Conservation (phyloP, 2,113 vertebrate species). For the Oenanthe melanoleuca region DNA sequence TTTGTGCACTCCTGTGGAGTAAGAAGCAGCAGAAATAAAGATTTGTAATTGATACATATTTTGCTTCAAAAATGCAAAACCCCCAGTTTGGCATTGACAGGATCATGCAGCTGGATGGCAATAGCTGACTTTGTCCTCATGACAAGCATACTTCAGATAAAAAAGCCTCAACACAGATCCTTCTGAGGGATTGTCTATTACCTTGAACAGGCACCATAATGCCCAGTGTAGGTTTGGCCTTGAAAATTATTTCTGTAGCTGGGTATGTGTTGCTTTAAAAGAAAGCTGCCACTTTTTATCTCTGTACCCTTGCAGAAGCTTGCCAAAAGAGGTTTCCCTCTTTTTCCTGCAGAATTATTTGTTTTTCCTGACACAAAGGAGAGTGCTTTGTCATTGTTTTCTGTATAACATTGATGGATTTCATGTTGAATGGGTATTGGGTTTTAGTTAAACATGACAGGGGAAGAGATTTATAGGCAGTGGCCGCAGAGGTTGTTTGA, state of each 20-base stretch:
- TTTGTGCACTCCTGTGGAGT: neutral
- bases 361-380: slow-evolving; percentile 80
- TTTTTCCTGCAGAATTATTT: slow-evolving; percentile 74
- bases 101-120: neutral
- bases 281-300: neutral
- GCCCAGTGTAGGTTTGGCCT: neutral
- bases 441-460: slow-evolving; percentile 88
- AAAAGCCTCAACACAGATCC: slow-evolving; percentile 17
- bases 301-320: slow-evolving; percentile 46
- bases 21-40: neutral
- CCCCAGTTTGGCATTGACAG: neutral
- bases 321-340: slow-evolving; percentile 83
- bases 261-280: slow-evolving; percentile 31
- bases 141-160: neutral
- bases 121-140: neutral
- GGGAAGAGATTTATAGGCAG: slow-evolving; percentile 86
- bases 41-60: neutral
- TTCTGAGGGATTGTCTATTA: neutral
- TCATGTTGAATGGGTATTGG: slow-evolving; percentile 90
- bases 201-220: neutral
- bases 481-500: slow-evolving; percentile 79
- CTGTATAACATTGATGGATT: slow-evolving; percentile 89
- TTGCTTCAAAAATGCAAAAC: neutral
- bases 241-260: slow-evolving; percentile 15
- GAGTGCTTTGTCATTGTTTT: slow-evolving; percentile 89